These are phyloP conservation scores for Acanthosepion esculentum DNA, from an alignment of 2,888 invertebrate genomes.

Conservation along the genomic window DNA sequence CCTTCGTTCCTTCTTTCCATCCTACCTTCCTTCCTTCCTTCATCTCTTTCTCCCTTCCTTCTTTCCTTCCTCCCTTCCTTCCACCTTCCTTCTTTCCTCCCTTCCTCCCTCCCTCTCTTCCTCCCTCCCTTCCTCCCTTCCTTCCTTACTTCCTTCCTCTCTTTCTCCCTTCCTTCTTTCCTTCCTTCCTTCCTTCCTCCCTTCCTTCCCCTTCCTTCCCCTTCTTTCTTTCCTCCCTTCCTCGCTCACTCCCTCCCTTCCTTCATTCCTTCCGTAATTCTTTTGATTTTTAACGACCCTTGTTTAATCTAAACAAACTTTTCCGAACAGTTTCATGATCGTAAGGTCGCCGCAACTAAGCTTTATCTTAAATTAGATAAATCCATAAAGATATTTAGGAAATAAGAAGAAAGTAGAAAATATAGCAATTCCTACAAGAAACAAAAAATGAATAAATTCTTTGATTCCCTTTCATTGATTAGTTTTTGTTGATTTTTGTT, in stretches of 20 bases:
- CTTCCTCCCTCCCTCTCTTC: neutral
- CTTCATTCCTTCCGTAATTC: neutral
- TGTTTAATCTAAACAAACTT: constrained; percentile 10
- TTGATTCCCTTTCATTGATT: neutral
- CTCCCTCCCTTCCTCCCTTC: too few species aligned
- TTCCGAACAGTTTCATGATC: neutral
- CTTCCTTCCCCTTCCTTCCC: neutral
- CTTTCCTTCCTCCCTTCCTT: neutral
- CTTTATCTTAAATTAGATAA: constrained; percentile 33
- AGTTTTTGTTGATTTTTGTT: neutral
- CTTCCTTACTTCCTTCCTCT: fast-evolving
- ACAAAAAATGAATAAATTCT: neutral
- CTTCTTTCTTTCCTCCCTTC: fast-evolving
- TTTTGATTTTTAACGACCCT: constrained; percentile 22
- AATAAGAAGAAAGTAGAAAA: neutral
- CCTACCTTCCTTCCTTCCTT: neutral
- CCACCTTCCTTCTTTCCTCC: fast-evolving
- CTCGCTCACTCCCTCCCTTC: neutral
- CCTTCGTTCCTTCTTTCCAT: neutral
- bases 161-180: neutral
- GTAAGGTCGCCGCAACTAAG: neutral
- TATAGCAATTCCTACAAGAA: neutral
- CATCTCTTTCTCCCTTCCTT: neutral
- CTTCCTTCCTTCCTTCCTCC: neutral
- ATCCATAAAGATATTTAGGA: neutral